Evolutionary conservation across 2,888 invertebrate genomes (phyloP).

Genomic region (Tortrix viridana): DNA sequence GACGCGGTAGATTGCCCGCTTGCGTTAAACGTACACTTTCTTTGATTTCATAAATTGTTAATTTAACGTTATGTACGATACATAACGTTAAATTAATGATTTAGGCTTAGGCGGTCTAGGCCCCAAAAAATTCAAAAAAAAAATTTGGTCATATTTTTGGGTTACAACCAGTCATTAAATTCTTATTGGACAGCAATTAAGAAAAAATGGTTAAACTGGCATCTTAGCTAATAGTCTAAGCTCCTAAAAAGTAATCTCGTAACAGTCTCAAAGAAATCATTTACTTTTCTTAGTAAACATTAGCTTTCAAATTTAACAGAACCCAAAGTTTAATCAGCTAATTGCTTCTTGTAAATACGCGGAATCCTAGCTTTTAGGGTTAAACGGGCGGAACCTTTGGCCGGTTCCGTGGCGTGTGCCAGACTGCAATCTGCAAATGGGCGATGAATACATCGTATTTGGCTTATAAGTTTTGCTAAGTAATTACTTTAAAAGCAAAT

Average conservation of each 20-base stretch:
- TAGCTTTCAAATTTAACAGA: constrained; percentile 10
- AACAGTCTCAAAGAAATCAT: constrained; percentile 8
- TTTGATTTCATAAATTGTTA: no score
- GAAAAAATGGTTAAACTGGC: no score
- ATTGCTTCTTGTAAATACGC: constrained; percentile 18
- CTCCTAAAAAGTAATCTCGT: neutral
- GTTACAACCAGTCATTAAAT: no score
- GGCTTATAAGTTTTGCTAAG: neutral
- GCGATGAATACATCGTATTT: neutral
- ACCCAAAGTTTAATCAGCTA: constrained; percentile 29
- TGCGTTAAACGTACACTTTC: no score
- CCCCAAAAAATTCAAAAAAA: no score
- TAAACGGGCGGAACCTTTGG: neutral
- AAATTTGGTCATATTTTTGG: no score
- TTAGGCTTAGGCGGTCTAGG: no score
- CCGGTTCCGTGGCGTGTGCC: constrained; percentile 1
- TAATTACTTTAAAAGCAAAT: neutral
- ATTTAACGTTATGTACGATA: no score
- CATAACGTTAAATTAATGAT: no score
- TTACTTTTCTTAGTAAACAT: constrained; percentile 4
- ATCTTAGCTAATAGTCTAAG: no score
- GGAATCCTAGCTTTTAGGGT: constrained; percentile 18
- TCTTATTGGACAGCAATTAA: no score
- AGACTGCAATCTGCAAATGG: constrained; percentile 33
- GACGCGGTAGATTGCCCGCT: no score